Conservation (phyloP, 2,113 vertebrate genomes). For the Calyptommatus sinebrachiatus region DNA sequence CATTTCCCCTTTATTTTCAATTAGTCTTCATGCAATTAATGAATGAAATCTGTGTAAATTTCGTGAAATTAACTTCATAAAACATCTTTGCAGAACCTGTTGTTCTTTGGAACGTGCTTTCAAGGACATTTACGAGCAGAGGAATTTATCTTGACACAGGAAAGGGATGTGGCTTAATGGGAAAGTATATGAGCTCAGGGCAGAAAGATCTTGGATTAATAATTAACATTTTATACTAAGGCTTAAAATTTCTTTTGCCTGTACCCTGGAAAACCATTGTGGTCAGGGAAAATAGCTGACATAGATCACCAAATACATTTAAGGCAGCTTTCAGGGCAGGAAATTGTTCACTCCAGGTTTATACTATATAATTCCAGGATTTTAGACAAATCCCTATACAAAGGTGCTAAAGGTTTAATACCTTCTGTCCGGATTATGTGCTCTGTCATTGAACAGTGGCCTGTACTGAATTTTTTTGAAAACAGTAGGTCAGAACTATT, state of each 20-base stretch:
- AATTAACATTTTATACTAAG: too few species aligned
- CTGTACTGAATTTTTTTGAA: not conserved
- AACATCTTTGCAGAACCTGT: too few species aligned
- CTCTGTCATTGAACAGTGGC: not conserved
- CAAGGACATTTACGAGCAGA: not conserved
- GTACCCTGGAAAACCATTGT: too few species aligned
- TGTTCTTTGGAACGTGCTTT: not conserved
- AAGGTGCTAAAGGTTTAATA: not conserved
- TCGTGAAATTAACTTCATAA: too few species aligned
- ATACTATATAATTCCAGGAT: not conserved
- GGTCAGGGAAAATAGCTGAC: too few species aligned
- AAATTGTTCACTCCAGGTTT: not conserved
- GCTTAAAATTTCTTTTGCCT: too few species aligned
- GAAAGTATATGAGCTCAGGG: too few species aligned
- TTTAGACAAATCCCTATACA: not conserved
- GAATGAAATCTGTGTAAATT: not conserved
- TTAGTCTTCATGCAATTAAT: not conserved
- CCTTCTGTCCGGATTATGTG: not conserved
- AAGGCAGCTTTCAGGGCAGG: too few species aligned
- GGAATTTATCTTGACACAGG: not conserved
- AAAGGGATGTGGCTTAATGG: too few species aligned
- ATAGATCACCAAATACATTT: too few species aligned
- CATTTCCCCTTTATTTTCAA: not conserved
- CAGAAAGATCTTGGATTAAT: too few species aligned
- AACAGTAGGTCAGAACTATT: not conserved